Evolutionary conservation across 1,140 invertebrate species (phyloP), one percentile per base, ranked within the genome.

Genomic region (Dryas iulia): DNA sequence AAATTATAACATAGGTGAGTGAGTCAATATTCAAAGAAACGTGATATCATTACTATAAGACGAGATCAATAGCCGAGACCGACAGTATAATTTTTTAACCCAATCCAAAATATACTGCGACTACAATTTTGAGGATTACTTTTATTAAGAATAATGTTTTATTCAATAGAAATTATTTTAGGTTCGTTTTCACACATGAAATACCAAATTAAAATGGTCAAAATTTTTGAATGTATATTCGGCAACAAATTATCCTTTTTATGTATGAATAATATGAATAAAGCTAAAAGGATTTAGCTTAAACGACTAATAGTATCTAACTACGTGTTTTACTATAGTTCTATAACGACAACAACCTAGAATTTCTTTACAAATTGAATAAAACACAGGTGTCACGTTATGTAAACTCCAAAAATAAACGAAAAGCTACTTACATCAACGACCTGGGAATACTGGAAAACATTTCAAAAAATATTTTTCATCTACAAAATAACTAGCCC

Each of bases 321-420:
- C 33, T 18, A 47, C 39, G 18, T 47, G 39, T 18, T 47, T 47
- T 47, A 21, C 39, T 10, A 26, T 25, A 69, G 39, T 10, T 59
- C 26, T 53, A 59, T 59, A 35, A 47, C 39, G 52, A 24, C 63
- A 73, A 71, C 68, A 73, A 33, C 47, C 59, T 71, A 66, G 59
- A 82, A 77, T 83, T 83, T 83, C 74, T 83, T 78, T 82, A 79
- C 75, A 84, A 84, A 86, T 84, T 62, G 26, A 61, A 74, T 77
- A 83, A 86, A 86, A 87, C 81, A 86, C 82, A 90, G 84, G 83
- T 89, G 83, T 88, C 85, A 86, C 74, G 87, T 91, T 91, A 91
- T 89, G 86, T 91, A 91, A 91, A 91, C 84, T 87, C 79, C 78
- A 69, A 89, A 89, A 89, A 90, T 88, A 90, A 90, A 86, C 76